A percentile compares a stretch with the other conserved stretches of the same genome.
Conservation (phyloP, 2,888 invertebrate genomes). For the Troglohyphantes excavatus region DNA sequence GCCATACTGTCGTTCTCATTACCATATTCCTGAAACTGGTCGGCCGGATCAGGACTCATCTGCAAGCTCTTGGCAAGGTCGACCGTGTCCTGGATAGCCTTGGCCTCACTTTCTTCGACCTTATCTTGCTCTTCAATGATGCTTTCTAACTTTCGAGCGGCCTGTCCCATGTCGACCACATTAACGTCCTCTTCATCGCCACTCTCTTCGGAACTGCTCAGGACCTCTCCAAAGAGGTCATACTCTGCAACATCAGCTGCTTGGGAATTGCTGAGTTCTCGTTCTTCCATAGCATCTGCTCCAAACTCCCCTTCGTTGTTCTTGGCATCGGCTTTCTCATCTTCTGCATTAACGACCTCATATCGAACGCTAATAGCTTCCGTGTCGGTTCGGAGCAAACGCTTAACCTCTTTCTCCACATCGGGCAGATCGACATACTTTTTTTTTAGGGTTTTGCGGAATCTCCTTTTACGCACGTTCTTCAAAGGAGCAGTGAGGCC, state of each 20-base stretch:
- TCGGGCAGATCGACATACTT: conserved; percentile 98
- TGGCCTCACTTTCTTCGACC: conserved; percentile 37
- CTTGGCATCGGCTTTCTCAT: conserved; percentile 85
- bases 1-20: conserved; percentile 76
- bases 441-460: conserved; percentile 96
- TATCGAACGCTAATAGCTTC: conserved; percentile 94
- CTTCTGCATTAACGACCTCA: conserved; percentile 94
- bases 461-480: conserved; percentile 95
- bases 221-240: conserved; percentile 95
- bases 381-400: conserved; percentile 92
- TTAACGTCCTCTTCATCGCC: conserved; percentile 87
- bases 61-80: conserved; percentile 85
- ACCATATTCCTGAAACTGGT: conserved; percentile 49
- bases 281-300: conserved; percentile 50
- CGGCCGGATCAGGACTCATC: conserved; percentile 40
- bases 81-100: conserved; percentile 26
- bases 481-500: conserved; percentile 98
- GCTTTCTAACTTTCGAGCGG: conserved; percentile 81
- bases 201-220: conserved; percentile 89
- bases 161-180: conserved; percentile 89
- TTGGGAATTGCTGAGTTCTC: conserved; percentile 75
- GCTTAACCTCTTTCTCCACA: conserved; percentile 98
- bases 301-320: conserved; percentile 43
- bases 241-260: conserved; percentile 86
- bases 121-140: conserved; percentile 67